Conservation (phyloP, 2,113 vertebrate genomes). For the Cervus canadensis region DNA sequence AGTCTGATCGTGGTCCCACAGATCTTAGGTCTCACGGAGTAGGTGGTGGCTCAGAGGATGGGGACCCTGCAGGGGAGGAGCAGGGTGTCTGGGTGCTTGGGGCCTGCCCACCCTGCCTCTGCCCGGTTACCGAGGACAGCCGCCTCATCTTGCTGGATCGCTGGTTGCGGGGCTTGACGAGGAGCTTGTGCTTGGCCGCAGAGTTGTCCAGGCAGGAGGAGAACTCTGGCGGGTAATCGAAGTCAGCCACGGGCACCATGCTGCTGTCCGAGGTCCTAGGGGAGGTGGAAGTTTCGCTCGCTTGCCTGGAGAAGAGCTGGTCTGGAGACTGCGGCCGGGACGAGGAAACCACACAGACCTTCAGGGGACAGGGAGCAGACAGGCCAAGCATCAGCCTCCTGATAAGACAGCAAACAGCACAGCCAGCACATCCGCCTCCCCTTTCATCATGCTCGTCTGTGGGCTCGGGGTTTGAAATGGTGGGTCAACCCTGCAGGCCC, state of each 20-base stretch:
- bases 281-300: constrained; percentile 47
- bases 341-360: constrained; percentile 77
- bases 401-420: fast-evolving
- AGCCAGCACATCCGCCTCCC: too few relatives aligned
- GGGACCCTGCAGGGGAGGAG: not conserved
- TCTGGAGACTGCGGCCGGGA: constrained; percentile 77
- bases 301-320: constrained; percentile 65
- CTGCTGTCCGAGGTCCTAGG: constrained; percentile 55
- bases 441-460: not conserved
- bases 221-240: constrained; percentile 85
- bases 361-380: constrained; percentile 13
- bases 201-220: constrained; percentile 91
- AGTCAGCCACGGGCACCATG: constrained; percentile 80
- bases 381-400: not conserved
- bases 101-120: not conserved
- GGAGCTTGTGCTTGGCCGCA: constrained; percentile 94
- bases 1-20: not conserved
- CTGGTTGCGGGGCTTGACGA: constrained; percentile 93
- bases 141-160: constrained; percentile 87
- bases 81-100: fast-evolving
- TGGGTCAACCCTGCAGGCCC: not conserved
- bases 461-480: not conserved
- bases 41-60: not conserved
- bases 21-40: not conserved
- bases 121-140: constrained; percentile 78